Evolutionary conservation across 2,888 invertebrate species (phyloP).

Genomic region (Onthophagus sagittarius): DNA sequence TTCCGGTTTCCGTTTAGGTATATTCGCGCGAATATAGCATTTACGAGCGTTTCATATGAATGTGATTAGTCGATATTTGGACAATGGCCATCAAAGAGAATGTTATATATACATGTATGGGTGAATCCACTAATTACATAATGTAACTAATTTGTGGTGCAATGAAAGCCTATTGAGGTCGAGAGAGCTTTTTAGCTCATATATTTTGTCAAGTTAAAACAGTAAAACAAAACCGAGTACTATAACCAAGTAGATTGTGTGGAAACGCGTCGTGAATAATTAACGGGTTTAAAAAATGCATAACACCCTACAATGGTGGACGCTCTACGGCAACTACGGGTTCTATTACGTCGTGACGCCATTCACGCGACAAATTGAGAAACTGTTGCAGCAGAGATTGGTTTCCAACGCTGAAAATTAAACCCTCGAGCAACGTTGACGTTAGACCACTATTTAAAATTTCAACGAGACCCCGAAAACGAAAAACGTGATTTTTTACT

Average conservation of each 20-base stretch:
- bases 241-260: neutral
- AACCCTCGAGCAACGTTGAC: neutral
- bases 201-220: no score
- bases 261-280: neutral
- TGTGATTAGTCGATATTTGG: neutral
- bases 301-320: neutral
- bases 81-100: neutral
- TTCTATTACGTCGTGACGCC: neutral
- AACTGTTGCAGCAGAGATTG: neutral
- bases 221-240: neutral
- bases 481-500: neutral
- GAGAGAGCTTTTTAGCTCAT: no score
- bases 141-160: no score
- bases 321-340: neutral
- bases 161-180: no score
- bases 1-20: neutral
- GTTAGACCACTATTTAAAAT: neutral
- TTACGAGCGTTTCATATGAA: neutral
- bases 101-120: no score
- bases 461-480: neutral
- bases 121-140: no score
- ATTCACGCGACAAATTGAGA: neutral
- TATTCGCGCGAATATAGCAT: neutral
- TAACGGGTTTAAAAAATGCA: neutral
- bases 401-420: neutral